Percentiles rank a stretch among this genome's conserved stretches.
These are phyloP conservation scores for Drosophila pullipes DNA, from an alignment of 2,888 invertebrate genomes.

Conservation along the genomic window DNA sequence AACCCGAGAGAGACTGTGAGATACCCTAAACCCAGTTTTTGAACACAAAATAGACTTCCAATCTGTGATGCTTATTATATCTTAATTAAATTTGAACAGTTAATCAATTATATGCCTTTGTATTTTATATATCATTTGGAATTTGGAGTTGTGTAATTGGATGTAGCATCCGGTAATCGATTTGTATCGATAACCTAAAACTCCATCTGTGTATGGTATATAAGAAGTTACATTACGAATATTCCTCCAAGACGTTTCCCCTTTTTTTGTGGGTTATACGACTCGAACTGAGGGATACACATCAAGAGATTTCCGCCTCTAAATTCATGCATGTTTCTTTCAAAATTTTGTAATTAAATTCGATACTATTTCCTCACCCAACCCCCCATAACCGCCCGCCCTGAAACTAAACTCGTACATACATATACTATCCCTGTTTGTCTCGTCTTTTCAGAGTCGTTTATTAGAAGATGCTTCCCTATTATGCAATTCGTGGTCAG, in stretches of 20 bases:
- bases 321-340: background rate
- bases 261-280: background rate
- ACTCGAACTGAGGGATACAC: background rate
- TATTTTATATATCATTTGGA: background rate
- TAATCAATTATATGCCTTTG: background rate
- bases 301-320: background rate
- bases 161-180: background rate
- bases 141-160: background rate
- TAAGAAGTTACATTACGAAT: background rate
- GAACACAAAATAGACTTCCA: background rate
- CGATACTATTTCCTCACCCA: conserved; percentile 15
- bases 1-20: background rate
- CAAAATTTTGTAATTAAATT: conserved; percentile 1
- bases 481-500: conserved; percentile 97
- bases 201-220: background rate
- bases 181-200: background rate
- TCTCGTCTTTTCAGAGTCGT: conserved; percentile 90
- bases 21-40: background rate
- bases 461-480: conserved; percentile 95
- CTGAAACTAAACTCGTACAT: conserved; percentile 43
- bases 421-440: conserved; percentile 75
- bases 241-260: background rate
- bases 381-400: background rate
- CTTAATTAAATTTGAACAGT: background rate
- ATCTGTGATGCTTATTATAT: background rate